phyloP scores from a whole-genome alignment of 2,797 vertebrate species.

The Lemur catta region DNA sequence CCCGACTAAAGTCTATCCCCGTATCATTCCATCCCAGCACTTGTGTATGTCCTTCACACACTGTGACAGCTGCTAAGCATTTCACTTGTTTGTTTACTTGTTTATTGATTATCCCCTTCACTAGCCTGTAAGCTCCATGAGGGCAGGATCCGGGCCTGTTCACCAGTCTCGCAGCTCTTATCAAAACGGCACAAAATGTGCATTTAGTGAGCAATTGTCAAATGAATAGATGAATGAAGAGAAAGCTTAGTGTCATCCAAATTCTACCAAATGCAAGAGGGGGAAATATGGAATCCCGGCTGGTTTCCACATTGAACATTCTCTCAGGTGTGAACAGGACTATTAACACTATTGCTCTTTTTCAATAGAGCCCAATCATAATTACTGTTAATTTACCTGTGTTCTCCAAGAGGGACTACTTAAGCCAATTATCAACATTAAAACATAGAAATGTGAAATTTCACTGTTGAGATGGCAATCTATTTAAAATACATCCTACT shows the following conservation, averaged over 20 bases:
- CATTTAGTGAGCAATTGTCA: neutral
- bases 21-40: neutral
- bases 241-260: constrained; percentile 17
- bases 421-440: constrained; percentile 55
- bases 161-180: neutral
- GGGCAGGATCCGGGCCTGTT: neutral
- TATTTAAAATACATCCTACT: constrained; percentile 53
- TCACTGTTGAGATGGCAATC: constrained; percentile 57
- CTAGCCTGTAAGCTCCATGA: neutral
- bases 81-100: neutral
- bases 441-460: constrained; percentile 60
- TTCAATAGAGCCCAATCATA: constrained; percentile 57
- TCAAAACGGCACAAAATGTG: neutral
- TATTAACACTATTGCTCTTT: constrained; percentile 25
- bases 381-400: constrained; percentile 68
- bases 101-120: neutral
- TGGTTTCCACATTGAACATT: neutral
- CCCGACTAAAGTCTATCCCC: neutral
- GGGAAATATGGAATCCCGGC: neutral
- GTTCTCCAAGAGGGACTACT: constrained; percentile 55
- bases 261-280: neutral
- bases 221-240: neutral
- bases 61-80: neutral
- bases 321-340: neutral
- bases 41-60: neutral